Evolutionary conservation across 1,140 invertebrate genomes (phyloP), one percentile per base, ranked within the genome.

Genomic region (Drosophila nasuta): DNA sequence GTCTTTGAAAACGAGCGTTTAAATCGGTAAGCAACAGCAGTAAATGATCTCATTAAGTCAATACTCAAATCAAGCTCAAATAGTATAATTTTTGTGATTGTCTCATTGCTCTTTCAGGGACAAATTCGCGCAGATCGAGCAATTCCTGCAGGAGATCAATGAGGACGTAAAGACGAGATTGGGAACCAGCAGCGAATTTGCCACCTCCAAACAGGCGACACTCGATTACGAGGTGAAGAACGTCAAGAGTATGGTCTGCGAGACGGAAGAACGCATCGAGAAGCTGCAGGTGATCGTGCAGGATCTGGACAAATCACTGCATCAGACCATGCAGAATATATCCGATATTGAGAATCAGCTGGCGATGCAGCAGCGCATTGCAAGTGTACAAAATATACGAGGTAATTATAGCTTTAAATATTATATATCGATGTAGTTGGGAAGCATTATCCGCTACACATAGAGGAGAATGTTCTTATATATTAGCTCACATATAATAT

Each of bases 221-320:
- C 35, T 93, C 20, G 91, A 93, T 56, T 91, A 82, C 7, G 92
- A 93, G 51, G 81, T 93, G 0, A 93, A 92, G 62, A 85, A 90
- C 11, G 79, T 93, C 11, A 92, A 92, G 54, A 87, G 91, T 48
- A 91, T 92, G 33, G 81, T 92, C 7, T 92, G 85, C 43, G 92
- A 93, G 59, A 91, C 86, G 1, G 92, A 93, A 51, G 92, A 93
- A 28, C 85, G 91, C 3, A 92, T 89, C 70, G 92, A 93, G 17
- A 93, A 91, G 35, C 63, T 92, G 6, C 57, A 76, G 3, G 65
- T 60, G 2, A 67, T 81, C 1, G 73, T 90, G 0, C 52, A 68
- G 8, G 66, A 88, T 49, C 52, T 81, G 13, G 90, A 93, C 13
- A 71, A 75, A 8, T 56, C 81, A 0, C 58, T 89, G 1, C 83